A percentile compares a stretch with the other conserved stretches of the same genome.
Evolutionary conservation across 2,888 invertebrate species (phyloP).

Genomic region (Orthonychiurus folsomi): DNA sequence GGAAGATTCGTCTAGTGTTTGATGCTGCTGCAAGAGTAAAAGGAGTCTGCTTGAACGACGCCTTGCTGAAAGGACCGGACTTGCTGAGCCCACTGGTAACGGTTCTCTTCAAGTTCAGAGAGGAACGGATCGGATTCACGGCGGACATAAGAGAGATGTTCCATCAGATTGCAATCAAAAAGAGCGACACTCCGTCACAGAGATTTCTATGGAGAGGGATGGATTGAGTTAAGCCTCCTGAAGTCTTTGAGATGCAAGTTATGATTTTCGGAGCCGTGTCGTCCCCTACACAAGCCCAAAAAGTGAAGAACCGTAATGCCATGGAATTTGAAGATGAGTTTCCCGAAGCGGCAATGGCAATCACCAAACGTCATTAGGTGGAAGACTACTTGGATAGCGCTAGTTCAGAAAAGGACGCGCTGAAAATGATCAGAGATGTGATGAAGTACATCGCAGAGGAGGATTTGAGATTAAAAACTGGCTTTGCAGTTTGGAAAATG

Average conservation of each 20-base stretch:
- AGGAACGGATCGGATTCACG: slow-evolving; percentile 14
- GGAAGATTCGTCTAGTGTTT: slow-evolving; percentile 27
- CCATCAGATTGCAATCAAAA: slow-evolving; percentile 14
- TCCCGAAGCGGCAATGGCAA: slow-evolving; percentile 21
- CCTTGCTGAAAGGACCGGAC: slow-evolving; percentile 21
- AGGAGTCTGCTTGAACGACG: slow-evolving; percentile 19
- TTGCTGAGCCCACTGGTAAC: slow-evolving; percentile 15
- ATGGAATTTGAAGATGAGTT: slow-evolving; percentile 10
- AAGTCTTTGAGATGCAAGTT: slow-evolving; percentile 15
- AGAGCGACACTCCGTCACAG: slow-evolving; percentile 18
- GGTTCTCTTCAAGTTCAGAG: slow-evolving; percentile 22
- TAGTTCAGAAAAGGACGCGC: slow-evolving; percentile 14
- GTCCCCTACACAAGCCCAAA: slow-evolving; percentile 19
- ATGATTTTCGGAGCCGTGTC: slow-evolving; percentile 23
- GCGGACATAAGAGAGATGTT: slow-evolving; percentile 31
- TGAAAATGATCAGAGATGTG: slow-evolving; percentile 12
- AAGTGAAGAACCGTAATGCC: slow-evolving; percentile 23
- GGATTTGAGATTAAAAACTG: slow-evolving; percentile 17
- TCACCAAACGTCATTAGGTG: slow-evolving; percentile 21
- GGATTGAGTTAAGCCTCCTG: slow-evolving; percentile 8
- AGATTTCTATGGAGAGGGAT: slow-evolving; percentile 24
- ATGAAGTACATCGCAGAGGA: slow-evolving; percentile 9
- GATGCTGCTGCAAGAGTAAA: slow-evolving; percentile 19
- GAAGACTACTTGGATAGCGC: slow-evolving; percentile 23
- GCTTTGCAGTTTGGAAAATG: slow-evolving; percentile 13